A percentile compares a stretch with the other conserved stretches of the same genome.
phyloP scores from a whole-genome alignment of 1,140 invertebrate genomes.

The Habropoda laboriosa region DNA sequence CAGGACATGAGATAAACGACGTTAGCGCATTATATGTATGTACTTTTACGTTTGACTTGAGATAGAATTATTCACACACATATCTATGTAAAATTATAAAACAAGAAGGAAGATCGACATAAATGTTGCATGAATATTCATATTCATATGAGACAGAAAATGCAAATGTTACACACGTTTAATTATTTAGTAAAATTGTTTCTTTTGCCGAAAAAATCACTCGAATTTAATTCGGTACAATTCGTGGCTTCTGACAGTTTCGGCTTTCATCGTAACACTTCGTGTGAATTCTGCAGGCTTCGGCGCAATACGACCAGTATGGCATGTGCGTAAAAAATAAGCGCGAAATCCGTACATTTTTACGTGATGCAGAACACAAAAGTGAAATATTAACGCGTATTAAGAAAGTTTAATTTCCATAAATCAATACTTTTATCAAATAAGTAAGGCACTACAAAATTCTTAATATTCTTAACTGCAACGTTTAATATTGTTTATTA shows the following conservation, averaged over 20 bases:
- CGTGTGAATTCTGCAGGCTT: slow-evolving; percentile 17
- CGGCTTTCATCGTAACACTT: neutral
- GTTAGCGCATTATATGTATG: too few relatives aligned
- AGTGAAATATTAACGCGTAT: neutral
- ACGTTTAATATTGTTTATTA: too few relatives aligned
- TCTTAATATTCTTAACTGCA: neutral
- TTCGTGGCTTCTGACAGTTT: neutral
- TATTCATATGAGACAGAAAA: neutral
- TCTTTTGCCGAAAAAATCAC: neutral
- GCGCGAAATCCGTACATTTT: slow-evolving; percentile 33
- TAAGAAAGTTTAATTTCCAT: neutral
- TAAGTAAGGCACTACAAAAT: neutral
- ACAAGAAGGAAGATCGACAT: neutral
- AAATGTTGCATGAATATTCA: neutral
- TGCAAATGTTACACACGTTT: neutral
- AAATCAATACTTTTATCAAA: neutral
- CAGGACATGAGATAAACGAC: neutral
- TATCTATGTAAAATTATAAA: neutral
- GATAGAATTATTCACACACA: neutral
- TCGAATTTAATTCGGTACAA: neutral
- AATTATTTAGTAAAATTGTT: neutral
- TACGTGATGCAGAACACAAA: neutral
- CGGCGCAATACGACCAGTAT: slow-evolving; percentile 17
- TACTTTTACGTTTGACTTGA: neutral
- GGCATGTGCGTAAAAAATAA: slow-evolving; percentile 27